Evolutionary conservation across 2,888 invertebrate species (phyloP).

Genomic region (Syrista parreyssii): DNA sequence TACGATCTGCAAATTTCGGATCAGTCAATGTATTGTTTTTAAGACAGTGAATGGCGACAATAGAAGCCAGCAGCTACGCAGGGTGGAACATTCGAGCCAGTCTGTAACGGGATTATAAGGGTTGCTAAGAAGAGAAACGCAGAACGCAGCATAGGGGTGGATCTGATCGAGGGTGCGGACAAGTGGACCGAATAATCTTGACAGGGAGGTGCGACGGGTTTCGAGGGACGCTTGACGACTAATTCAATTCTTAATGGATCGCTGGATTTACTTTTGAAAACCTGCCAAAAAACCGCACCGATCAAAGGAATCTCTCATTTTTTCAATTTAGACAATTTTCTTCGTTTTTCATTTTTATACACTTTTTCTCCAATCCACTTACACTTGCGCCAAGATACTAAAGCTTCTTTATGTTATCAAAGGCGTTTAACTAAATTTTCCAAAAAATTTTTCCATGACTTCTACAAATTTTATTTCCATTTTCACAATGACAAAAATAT

Average conservation of each 20-base stretch:
- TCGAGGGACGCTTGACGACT: slow-evolving; percentile 21
- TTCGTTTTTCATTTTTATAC: no score
- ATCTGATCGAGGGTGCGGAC: slow-evolving; percentile 44
- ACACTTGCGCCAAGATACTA: no score
- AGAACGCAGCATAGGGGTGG: slow-evolving; percentile 35
- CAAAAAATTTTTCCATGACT: background rate
- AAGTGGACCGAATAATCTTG: slow-evolving; percentile 60
- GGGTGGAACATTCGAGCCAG: slow-evolving; percentile 29
- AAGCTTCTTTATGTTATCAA: background rate
- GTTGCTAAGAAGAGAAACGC: slow-evolving; percentile 31
- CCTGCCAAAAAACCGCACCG: background rate
- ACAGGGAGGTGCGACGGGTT: slow-evolving; percentile 35
- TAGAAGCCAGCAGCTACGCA: slow-evolving; percentile 20
- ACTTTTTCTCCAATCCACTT: no score
- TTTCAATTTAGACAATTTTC: no score
- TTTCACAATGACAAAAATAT: background rate
- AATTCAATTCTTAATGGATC: slow-evolving; percentile 30
- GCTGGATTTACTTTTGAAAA: slow-evolving; percentile 9
- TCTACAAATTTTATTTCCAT: background rate
- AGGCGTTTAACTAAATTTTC: background rate
- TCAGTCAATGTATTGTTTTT: background rate
- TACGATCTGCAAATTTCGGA: background rate
- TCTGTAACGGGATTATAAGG: slow-evolving; percentile 53
- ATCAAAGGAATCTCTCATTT: background rate
- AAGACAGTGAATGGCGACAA: background rate